Base-by-base conservation (phyloP, 2,888 invertebrate genomes). In the Limnephilus rhombicus region DNA sequence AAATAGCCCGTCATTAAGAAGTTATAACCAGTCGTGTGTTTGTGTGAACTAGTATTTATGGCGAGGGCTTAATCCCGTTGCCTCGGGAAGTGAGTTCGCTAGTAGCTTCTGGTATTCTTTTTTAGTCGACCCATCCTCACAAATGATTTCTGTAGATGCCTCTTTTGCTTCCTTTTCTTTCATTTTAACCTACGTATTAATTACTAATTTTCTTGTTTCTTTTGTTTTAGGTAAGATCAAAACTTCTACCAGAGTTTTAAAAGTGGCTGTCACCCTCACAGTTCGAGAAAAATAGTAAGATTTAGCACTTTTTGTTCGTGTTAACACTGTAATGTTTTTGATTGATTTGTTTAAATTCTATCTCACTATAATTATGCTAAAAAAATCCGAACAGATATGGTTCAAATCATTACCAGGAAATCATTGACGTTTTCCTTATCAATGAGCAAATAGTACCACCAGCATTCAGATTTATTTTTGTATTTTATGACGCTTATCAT, bases 31-130 rank as follows among this genome's bases (percentile, higher is more conserved):
- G 41, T 24, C 34, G 83, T 83, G 83, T 9, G 87, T 29, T 68
- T 29, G 87, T 31, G 87, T 49, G 24, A 85, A 85, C 85, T 85
- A 31, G 68, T 68, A 80, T 34, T 89, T 89, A 89, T 80, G 80
- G 34, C 15, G 37, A 80, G 88, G 34, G 80, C 86, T 45, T 86
- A 86, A 41, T 86, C 86, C 45, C 88, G 88, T 89, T 89, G 49
- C 68, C 31, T 68, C 49, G 29, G 53, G 31, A 53, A 49, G 29
- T 87, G 29, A 18, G 68, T 49, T 68, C 87, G 87, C 24, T 24
- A 85, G 34, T 85, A 24, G 85, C 85, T 85, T 82, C 82, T 85
- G 85, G 11, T 85, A 24, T 85, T 41, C 15, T 9, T 15, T 85
- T 68, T n/a, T 68, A 24, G 1, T 82, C 31, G 31, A 15, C 15